phyloP scores from a whole-genome alignment of 2,888 invertebrate species.

The Polydrusus pterygomalis region DNA sequence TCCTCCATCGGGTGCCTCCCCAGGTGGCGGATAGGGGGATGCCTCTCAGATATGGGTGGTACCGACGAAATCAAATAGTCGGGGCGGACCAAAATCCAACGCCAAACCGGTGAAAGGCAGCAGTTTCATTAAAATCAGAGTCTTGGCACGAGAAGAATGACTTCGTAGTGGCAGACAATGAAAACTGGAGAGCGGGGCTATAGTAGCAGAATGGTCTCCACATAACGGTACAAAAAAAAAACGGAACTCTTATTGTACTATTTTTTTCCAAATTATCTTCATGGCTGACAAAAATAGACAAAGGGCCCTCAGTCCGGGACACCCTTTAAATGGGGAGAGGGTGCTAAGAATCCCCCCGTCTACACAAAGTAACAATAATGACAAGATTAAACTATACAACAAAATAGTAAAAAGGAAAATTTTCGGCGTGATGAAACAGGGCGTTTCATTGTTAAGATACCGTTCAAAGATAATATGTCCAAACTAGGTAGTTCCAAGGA shows the following conservation, averaged over 20 bases:
- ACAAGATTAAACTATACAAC: too few relatives aligned
- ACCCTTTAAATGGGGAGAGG: slow-evolving; percentile 31
- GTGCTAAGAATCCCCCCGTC: slow-evolving; percentile 17
- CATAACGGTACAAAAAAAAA: slow-evolving; percentile 37
- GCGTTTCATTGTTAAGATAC: too few relatives aligned
- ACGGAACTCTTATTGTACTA: slow-evolving; percentile 32
- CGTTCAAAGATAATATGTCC: too few relatives aligned
- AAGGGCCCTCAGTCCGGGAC: slow-evolving; percentile 25
- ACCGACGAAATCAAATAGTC: not conserved
- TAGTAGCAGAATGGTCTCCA: slow-evolving; percentile 16
- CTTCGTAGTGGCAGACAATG: slow-evolving; percentile 23
- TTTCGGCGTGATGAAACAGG: too few relatives aligned
- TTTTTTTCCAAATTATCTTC: not conserved
- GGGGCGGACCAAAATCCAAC: slow-evolving; percentile 4
- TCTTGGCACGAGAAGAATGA: slow-evolving; percentile 18
- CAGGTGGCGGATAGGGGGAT: not conserved
- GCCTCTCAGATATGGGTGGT: not conserved
- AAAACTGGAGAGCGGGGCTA: slow-evolving; percentile 17
- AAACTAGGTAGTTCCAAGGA: too few relatives aligned
- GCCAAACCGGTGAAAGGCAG: slow-evolving; percentile 27
- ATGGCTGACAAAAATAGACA: slow-evolving; percentile 11
- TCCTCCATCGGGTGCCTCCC: slow-evolving; percentile 2
- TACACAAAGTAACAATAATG: too few relatives aligned
- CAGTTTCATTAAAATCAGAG: slow-evolving; percentile 31
- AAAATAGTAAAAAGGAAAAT: too few relatives aligned